These are phyloP conservation scores for Boloria selene DNA, from an alignment of 2,888 invertebrate species.

Conservation along the genomic window DNA sequence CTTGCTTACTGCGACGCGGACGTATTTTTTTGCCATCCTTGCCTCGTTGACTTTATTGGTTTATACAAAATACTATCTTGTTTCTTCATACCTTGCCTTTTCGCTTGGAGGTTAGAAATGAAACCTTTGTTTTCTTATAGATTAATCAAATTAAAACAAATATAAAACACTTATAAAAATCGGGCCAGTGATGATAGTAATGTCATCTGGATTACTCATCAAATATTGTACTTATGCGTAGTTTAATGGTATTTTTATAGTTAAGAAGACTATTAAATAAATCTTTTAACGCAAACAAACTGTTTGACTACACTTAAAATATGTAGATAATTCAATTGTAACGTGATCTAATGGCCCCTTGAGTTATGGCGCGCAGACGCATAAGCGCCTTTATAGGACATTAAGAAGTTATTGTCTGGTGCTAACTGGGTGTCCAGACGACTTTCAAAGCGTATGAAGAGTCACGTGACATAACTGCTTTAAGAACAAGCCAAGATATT, in stretches of 20 bases:
- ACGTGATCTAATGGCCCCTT: neutral
- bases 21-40: slow-evolving; percentile 19
- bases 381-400: slow-evolving; percentile 16
- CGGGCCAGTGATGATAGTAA: too few relatives aligned
- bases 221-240: too few relatives aligned
- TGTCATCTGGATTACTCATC: too few relatives aligned
- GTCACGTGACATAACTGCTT: neutral
- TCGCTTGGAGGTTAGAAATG: slow-evolving; percentile 3
- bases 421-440: neutral
- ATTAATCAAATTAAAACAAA: too few relatives aligned
- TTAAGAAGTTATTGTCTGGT: slow-evolving; percentile 22
- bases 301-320: neutral
- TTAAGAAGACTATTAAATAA: too few relatives aligned
- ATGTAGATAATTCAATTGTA: slow-evolving; percentile 4
- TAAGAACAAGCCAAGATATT: too few relatives aligned
- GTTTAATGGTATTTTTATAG: too few relatives aligned
- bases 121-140: neutral
- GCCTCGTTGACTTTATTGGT: slow-evolving; percentile 16
- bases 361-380: slow-evolving; percentile 19
- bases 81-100: slow-evolving; percentile 8
- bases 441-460: neutral
- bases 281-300: neutral
- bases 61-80: slow-evolving; percentile 9
- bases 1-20: slow-evolving; percentile 15
- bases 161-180: too few relatives aligned